Percentiles rank a stretch among this genome's conserved stretches.
Evolutionary conservation across 2,797 vertebrate genomes (phyloP).

Genomic region (Morelia viridis): DNA sequence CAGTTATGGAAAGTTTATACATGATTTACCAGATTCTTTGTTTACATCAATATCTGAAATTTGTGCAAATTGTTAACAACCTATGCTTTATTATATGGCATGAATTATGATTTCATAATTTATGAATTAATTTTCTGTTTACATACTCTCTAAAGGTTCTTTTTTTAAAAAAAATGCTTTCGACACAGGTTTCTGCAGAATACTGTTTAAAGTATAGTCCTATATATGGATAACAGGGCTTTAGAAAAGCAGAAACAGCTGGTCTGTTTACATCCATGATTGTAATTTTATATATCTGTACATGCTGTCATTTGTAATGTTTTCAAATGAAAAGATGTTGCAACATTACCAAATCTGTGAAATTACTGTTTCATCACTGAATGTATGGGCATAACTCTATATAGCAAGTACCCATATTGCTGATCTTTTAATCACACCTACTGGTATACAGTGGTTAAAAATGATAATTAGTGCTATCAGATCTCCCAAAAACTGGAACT

Average conservation of each 20-base stretch:
- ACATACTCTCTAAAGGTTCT: slow-evolving; percentile 56
- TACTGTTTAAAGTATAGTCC: slow-evolving; percentile 30
- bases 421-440: slow-evolving; percentile 22
- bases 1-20: slow-evolving; percentile 45
- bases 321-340: slow-evolving; percentile 46
- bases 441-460: slow-evolving; percentile 41
- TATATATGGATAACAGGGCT: slow-evolving; percentile 40
- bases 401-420: neutral
- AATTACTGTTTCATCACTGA: slow-evolving; percentile 41
- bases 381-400: slow-evolving; percentile 31
- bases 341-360: slow-evolving; percentile 39
- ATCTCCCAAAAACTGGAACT: slow-evolving; percentile 36
- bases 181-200: slow-evolving; percentile 58
- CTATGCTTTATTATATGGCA: slow-evolving; percentile 49
- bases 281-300: slow-evolving; percentile 57
- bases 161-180: slow-evolving; percentile 56
- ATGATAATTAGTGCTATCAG: slow-evolving; percentile 17
- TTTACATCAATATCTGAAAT: slow-evolving; percentile 60
- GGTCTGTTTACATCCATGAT: slow-evolving; percentile 48
- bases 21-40: slow-evolving; percentile 53
- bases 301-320: slow-evolving; percentile 15
- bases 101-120: slow-evolving; percentile 30
- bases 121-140: slow-evolving; percentile 60
- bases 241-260: slow-evolving; percentile 52
- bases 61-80: slow-evolving; percentile 38